Percentiles rank a stretch among this genome's conserved stretches.
phyloP scores from a whole-genome alignment of 2,797 vertebrate genomes.

The Balearica regulorum region DNA sequence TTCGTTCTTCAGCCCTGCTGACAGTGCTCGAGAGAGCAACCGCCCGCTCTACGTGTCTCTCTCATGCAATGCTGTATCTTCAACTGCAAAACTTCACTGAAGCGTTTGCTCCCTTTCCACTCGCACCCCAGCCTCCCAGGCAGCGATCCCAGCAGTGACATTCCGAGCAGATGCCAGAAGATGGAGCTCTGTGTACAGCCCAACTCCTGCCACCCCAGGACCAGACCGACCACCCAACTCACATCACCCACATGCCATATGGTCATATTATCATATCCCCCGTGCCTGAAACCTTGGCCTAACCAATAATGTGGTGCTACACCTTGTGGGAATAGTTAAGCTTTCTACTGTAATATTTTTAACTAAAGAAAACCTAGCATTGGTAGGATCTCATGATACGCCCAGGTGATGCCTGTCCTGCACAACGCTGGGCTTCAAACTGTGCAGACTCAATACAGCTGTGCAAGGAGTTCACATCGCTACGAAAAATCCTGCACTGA shows the following conservation, averaged over 20 bases:
- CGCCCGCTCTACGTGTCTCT: fast-evolving
- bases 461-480: fast-evolving
- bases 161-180: constrained; percentile 54
- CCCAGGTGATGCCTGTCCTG: background rate
- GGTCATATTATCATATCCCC: too few species aligned
- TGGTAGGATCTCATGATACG: fast-evolving
- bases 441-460: background rate
- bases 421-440: background rate
- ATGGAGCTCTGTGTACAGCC: constrained; percentile 57
- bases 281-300: background rate
- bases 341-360: background rate
- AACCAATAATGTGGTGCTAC: background rate
- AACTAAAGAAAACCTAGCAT: background rate
- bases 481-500: background rate
- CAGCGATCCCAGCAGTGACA: fast-evolving
- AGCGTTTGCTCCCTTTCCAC: fast-evolving
- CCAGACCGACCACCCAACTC: fast-evolving
- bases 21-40: background rate
- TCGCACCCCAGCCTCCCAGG: background rate
- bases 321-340: background rate
- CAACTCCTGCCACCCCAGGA: background rate
- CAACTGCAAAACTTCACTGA: fast-evolving
- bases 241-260: fast-evolving
- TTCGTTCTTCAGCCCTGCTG: background rate
- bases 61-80: fast-evolving